Percentiles rank a stretch among this genome's conserved stretches.
Evolutionary conservation across 2,888 invertebrate species (phyloP).

Genomic region (Spatulosminthurus flaviceps): DNA sequence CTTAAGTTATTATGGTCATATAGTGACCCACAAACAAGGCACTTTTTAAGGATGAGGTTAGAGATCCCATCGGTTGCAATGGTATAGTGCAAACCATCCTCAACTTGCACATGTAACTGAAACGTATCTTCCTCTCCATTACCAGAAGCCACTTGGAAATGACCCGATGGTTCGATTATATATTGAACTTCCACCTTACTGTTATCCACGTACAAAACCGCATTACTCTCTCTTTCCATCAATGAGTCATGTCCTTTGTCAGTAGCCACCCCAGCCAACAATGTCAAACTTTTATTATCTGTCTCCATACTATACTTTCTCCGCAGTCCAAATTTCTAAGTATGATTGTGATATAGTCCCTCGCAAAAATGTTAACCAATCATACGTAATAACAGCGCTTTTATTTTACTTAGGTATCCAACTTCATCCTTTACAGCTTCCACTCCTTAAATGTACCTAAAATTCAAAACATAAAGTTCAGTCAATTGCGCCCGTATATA

Average conservation of each 20-base stretch:
- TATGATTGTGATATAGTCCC: too few relatives aligned
- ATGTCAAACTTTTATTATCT: constrained; percentile 30
- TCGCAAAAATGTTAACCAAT: too few relatives aligned
- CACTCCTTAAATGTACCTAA: too few relatives aligned
- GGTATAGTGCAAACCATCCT: constrained; percentile 6
- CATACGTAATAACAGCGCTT: too few relatives aligned
- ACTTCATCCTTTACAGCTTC: too few relatives aligned
- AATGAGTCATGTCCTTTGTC: constrained; percentile 36
- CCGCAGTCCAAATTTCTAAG: too few relatives aligned
- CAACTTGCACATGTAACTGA: constrained; percentile 8
- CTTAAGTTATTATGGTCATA: constrained; percentile 6
- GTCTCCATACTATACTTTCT: not conserved
- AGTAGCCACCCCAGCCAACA: constrained; percentile 42
- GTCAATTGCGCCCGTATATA: too few relatives aligned
- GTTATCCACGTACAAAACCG: constrained; percentile 7
- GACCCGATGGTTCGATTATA: constrained; percentile 26
- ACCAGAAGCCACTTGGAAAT: constrained; percentile 18
- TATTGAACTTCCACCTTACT: constrained; percentile 41
- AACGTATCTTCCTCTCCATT: not conserved
- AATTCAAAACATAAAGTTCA: too few relatives aligned
- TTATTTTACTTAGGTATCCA: too few relatives aligned
- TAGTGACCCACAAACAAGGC: not conserved
- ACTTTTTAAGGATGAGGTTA: not conserved
- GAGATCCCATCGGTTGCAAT: not conserved
- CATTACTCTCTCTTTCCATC: not conserved